Evolutionary conservation across 2,113 vertebrate species (phyloP).

Genomic region (Anarhynchus alexandrinus): DNA sequence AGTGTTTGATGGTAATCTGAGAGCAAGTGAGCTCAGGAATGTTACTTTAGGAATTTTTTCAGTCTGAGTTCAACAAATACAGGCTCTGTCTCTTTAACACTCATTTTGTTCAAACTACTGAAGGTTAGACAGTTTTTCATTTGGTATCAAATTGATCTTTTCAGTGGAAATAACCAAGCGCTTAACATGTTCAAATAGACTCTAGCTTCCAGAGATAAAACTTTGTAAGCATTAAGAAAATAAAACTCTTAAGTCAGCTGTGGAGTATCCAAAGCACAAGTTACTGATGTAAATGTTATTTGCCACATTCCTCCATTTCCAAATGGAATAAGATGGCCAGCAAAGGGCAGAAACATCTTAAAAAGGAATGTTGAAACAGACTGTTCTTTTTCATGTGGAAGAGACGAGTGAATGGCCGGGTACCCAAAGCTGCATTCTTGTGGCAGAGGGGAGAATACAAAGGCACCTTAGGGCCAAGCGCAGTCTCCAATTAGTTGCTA

Average conservation of each 20-base stretch:
- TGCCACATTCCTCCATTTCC: neutral
- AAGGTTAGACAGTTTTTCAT: neutral
- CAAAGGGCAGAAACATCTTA: neutral
- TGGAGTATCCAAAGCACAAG: neutral
- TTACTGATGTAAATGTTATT: neutral
- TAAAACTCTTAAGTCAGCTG: neutral
- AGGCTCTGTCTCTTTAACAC: neutral
- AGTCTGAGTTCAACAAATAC: neutral
- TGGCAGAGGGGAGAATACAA: neutral
- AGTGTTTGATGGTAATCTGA: neutral
- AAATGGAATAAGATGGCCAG: neutral
- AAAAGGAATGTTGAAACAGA: neutral
- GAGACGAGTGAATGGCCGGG: neutral
- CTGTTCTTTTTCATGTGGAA: neutral
- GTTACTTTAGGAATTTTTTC: neutral
- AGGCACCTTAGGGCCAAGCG: neutral
- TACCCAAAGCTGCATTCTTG: neutral
- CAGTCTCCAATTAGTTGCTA: neutral
- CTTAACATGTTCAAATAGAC: neutral
- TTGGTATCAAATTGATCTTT: neutral
- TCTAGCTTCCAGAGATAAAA: conserved; percentile 28
- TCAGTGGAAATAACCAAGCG: neutral
- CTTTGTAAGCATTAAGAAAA: neutral
- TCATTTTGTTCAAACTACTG: neutral
- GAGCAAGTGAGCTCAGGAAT: neutral